Base-by-base conservation (phyloP, 2,888 invertebrate species). In the Calliphora vomitoria region DNA sequence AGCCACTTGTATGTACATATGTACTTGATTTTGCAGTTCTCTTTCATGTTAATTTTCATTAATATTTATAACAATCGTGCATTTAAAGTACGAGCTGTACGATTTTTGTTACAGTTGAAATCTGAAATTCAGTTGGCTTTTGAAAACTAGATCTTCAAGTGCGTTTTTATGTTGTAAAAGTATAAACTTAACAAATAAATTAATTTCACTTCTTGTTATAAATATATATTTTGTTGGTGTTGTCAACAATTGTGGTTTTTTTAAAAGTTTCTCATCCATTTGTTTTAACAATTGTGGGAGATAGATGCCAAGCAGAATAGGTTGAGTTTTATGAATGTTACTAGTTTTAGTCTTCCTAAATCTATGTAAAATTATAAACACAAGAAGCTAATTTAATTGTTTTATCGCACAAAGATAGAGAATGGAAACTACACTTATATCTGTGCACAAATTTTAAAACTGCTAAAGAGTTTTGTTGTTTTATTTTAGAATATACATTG, bases 1-100 rank as follows among this genome's bases (percentile, higher is more conserved):
- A 71, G 47, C 47, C 78, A 78, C 78, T 82, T 72, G 74, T 82
- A 15, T n/a, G n/a, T n/a, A n/a, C n/a, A n/a, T 35, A 8, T 8
- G 4, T 66, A 18, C 1, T 11, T 75, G 60, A 15, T 5, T 69
- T 60, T 58, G 44, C 18, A 60, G 18, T 50, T 69, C 8, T 69
- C 35, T 75, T 4, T 68, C 15, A 62, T 64, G n/a, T 11, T 25
- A 58, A 38, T 15, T 72, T 55, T 55, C 38, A 72, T 58, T 41
- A 31, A 50, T 60, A 75, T 60, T 62, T 31, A 74, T 25, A 60
- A 41, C 18, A 44, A 44, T 44, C 8, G 13, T 25, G 44, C 44
- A 75, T 62, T 13, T 13, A 50, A n/a, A 5, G 6, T 50, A 50
- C 10, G 47, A 58, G n/a, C 62, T 50, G 13, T 11, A 11, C 5